Evolutionary conservation across 2,888 invertebrate genomes (phyloP), one percentile per base, ranked within the genome.

Genomic region (Tiphia femorata): DNA sequence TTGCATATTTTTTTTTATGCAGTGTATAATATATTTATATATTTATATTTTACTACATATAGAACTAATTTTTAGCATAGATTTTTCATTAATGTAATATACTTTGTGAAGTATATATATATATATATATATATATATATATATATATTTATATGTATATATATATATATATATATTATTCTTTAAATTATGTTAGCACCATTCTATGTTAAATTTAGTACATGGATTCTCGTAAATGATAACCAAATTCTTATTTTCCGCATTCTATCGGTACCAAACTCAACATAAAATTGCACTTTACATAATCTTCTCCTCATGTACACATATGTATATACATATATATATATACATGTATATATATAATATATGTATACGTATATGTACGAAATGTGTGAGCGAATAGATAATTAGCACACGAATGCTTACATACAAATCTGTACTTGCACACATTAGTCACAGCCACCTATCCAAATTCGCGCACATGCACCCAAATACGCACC

Each of bases 371-470:
- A 64, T 64, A 57, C n/a, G n/a, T n/a, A 69, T 64, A 66, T 62
- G 63, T 61, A 49, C 49, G 49, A n/a, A n/a, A n/a, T 55, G 62
- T 58, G 38, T 52, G 42, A 47, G 23, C 49, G 42, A 40, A 42
- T 48, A 50, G 49, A 59, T 41, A 49, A 61, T 49, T 38, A 47
- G 47, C 62, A 57, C 50, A 66, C 55, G 53, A 44, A 58, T 65
- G 46, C 49, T 61, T 50, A 65, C 56, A 62, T 52, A 43, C 55
- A 58, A 43, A 58, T 58, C 58, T 57, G 49, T 60, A 66, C 71
- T 75, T 74, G 75, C 78, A 78, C 77, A 62, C 79, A 76, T 62
- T 70, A 76, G 72, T 79, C 79, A 80, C 79, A 80, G 80, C 79
- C 78, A 77, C 76, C 76, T 73, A 71, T 72, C 70, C 76, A 73